Base-by-base conservation (phyloP, 2,888 invertebrate species). In the Caenorhabditis sp. region DNA sequence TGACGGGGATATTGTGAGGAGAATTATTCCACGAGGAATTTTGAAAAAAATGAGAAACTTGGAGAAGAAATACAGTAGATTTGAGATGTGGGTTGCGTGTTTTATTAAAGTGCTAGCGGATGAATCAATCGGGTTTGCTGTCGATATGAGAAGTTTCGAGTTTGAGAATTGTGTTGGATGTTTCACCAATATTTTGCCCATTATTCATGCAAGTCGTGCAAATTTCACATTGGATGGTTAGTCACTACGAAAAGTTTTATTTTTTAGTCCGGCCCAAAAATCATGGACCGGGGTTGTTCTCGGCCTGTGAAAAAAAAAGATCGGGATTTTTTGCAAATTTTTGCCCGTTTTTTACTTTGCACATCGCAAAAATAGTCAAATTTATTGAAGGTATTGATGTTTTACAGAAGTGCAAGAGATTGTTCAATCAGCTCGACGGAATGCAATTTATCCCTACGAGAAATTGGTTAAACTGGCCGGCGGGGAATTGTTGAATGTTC, bases 151-250 rank as follows among this genome's bases (percentile, higher is more conserved):
- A 57, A 31, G 27, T 12, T 68, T 61, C 19, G 58, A 51, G 19
- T 69, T 43, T n/a, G n/a, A 23, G 12, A 57, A 71, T 21, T 71
- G 70, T 6, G 61, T 76, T 26, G 75, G 75, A 49, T 70, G 70
- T 12, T 76, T 76, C 55, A 70, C 64, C 21, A 76, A 76, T 54
- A 59, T 76, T 6, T 31, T 76, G 0, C 64, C 65, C 1, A 58
- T 59, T n/a, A 17, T 63, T 5, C n/a, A n/a, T n/a, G 43, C 49
- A 14, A 10, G 27, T 21, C 19, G 5, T 6, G 10, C 8, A 12
- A 6, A 51, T 51, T 6, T n/a, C 5, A 51, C 12, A 6, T 51
- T 51, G 12, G 51, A 51, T n/a, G n/a, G n/a, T n/a, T n/a, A n/a
- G n/a, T n/a, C n/a, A n/a, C n/a, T n/a, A n/a, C n/a, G n/a, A n/a